These are phyloP conservation scores for Rousettus madagascariensis DNA, from an alignment of 2,797 vertebrate species.

Conservation along the genomic window DNA sequence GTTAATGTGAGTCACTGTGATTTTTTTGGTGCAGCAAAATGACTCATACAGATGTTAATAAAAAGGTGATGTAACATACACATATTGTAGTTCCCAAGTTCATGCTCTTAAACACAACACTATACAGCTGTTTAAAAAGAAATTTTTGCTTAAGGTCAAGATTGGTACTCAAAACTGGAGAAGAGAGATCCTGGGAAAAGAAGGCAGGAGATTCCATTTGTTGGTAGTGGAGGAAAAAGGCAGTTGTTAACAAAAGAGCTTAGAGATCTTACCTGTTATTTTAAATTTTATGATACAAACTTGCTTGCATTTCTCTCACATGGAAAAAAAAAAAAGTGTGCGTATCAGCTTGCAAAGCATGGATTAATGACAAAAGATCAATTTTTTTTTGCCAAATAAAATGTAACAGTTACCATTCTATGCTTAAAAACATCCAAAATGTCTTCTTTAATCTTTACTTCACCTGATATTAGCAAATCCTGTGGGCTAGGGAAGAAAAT, in stretches of 20 bases:
- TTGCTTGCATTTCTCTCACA: not conserved
- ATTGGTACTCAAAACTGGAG: not conserved
- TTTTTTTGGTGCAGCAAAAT: not conserved
- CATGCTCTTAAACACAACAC: not conserved
- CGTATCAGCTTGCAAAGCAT: not conserved
- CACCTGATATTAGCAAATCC: not conserved
- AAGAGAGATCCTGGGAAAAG: not conserved
- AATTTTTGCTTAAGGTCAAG: not conserved
- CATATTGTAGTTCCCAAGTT: not conserved
- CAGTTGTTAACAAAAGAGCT: not conserved
- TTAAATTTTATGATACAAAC: not conserved
- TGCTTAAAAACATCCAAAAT: not conserved
- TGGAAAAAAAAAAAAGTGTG: not conserved
- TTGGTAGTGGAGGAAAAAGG: not conserved
- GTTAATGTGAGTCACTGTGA: not conserved
- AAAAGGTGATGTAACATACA: not conserved
- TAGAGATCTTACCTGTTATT: not conserved
- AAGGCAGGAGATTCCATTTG: not conserved
- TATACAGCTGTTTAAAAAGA: not conserved
- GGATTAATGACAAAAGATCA: not conserved
- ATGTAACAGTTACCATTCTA: not conserved
- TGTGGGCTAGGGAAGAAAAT: not conserved
- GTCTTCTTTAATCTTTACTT: not conserved
- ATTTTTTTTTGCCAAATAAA: not conserved
- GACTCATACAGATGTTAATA: not conserved